A percentile compares a stretch with the other conserved stretches of the same genome.
These are phyloP conservation scores for Flexamia atlantica DNA, from an alignment of 2,888 invertebrate genomes.

Conservation along the genomic window DNA sequence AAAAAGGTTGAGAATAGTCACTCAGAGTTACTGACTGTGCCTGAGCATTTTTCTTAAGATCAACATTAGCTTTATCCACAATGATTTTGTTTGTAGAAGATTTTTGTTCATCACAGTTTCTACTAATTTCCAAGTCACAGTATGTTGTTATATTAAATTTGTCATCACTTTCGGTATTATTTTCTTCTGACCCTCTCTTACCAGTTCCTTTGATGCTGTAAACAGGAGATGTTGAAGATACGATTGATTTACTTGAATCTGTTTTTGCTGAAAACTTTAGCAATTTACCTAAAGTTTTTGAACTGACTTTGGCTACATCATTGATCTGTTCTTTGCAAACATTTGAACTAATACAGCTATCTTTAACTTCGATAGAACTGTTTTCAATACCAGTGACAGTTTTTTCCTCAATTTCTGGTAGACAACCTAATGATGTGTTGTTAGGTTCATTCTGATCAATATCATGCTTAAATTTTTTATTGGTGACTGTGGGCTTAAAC, in stretches of 20 bases:
- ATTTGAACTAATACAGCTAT: not conserved
- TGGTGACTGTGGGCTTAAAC: constrained; percentile 5
- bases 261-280: constrained; percentile 35
- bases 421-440: not conserved
- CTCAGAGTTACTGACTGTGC: constrained; percentile 3
- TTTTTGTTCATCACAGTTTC: not conserved
- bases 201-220: not conserved
- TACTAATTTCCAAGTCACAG: constrained; percentile 27
- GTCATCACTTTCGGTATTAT: constrained; percentile 3
- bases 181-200: not conserved
- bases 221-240: not conserved
- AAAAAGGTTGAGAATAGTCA: constrained; percentile 36
- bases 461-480: constrained; percentile 61
- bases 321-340: not conserved
- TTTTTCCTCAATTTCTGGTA: not conserved
- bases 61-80: constrained; percentile 12
- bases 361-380: not conserved
- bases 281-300: constrained; percentile 37
- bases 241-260: not conserved
- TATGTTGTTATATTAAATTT: constrained; percentile 31
- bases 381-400: not conserved
- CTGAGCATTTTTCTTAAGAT: constrained; percentile 29
- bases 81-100: not conserved
- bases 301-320: constrained; percentile 10
- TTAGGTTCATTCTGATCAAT: not conserved